phyloP scores from a whole-genome alignment of 1,140 invertebrate species.

The Saxidomus purpurata region DNA sequence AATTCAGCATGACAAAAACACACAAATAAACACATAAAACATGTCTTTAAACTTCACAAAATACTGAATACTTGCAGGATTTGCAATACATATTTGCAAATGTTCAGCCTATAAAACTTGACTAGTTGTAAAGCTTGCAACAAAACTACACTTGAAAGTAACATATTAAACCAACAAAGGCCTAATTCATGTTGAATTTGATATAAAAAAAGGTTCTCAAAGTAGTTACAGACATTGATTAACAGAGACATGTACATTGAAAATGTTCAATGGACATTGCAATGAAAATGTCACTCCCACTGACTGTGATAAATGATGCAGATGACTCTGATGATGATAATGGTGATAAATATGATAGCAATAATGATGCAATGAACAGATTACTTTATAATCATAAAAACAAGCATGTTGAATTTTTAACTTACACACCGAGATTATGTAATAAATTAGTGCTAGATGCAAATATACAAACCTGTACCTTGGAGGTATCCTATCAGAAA shows the following conservation, averaged over 20 bases:
- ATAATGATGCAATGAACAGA: conserved; percentile 16
- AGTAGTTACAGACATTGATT: conserved; percentile 1
- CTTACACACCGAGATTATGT: conserved; percentile 15
- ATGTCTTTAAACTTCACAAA: conserved; percentile 46
- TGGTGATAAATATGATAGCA: background rate
- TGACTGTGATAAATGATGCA: background rate
- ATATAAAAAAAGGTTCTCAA: conserved; percentile 7
- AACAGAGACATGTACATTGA: conserved; percentile 27
- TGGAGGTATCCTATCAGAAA: background rate
- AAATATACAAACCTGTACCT: conserved; percentile 28
- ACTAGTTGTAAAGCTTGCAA: conserved; percentile 39
- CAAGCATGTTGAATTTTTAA: background rate
- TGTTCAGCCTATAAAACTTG: conserved; percentile 25
- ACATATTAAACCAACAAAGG: conserved; percentile 26
- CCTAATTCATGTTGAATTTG: conserved; percentile 24
- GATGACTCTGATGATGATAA: conserved; percentile 37
- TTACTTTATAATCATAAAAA: too few species aligned
- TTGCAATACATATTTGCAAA: conserved; percentile 4
- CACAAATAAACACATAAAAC: conserved; percentile 66
- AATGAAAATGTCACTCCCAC: background rate
- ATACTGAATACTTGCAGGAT: conserved; percentile 39
- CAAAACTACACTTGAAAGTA: conserved; percentile 47
- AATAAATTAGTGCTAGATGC: conserved; percentile 41
- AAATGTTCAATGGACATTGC: background rate
- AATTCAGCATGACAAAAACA: conserved; percentile 57